A percentile compares a stretch with the other conserved stretches of the same genome.
phyloP scores from a whole-genome alignment of 2,797 vertebrate species.

The Rhinatrema bivittatum region DNA sequence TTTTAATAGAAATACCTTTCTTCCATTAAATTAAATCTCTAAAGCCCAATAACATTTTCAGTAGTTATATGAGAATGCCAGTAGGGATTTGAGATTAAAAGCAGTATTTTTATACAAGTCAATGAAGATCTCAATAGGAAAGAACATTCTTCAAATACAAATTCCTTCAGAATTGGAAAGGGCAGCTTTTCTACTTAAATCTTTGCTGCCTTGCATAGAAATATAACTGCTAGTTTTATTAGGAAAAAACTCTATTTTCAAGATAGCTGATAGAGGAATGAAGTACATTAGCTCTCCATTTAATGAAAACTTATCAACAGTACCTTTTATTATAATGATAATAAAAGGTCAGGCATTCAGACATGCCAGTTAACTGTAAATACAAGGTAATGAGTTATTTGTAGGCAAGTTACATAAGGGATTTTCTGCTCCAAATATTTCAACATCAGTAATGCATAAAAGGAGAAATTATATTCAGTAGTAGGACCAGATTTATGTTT shows the following conservation, averaged over 20 bases:
- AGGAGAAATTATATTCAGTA: no score
- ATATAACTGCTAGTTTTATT: conserved; percentile 30
- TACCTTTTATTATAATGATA: conserved; percentile 31
- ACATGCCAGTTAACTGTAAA: conserved; percentile 37
- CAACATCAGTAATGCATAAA: no score
- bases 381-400: conserved; percentile 23
- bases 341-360: conserved; percentile 19
- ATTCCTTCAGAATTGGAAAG: conserved; percentile 40
- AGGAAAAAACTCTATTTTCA: conserved; percentile 35
- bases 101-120: conserved; percentile 64
- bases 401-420: conserved; percentile 17
- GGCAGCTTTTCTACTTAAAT: conserved; percentile 34
- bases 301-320: conserved; percentile 40
- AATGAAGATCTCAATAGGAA: conserved; percentile 66
- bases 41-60: conserved; percentile 69
- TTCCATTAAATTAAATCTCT: conserved; percentile 70
- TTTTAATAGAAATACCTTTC: conserved; percentile 70
- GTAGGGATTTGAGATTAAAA: conserved; percentile 71
- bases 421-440: conserved; percentile 1
- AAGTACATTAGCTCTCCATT: conserved; percentile 31
- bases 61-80: conserved; percentile 67
- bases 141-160: conserved; percentile 55
- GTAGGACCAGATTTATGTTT: no score
- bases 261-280: conserved; percentile 36
- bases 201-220: conserved; percentile 10